These are phyloP conservation scores for Protosalanx chinensis DNA, from an alignment of 2,797 vertebrate genomes.

Conservation along the genomic window DNA sequence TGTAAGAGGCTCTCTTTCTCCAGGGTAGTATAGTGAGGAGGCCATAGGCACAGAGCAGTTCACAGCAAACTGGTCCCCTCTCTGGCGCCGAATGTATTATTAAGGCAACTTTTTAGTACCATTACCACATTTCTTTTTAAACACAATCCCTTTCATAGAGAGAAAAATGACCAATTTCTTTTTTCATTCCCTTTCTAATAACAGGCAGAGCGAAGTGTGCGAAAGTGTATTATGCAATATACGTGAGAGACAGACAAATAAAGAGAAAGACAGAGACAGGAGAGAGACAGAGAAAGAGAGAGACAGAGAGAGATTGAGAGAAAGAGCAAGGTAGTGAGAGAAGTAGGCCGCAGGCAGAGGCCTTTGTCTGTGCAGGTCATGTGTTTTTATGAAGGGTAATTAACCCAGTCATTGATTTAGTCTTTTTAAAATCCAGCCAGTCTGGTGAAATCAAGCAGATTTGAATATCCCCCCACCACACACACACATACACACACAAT, in stretches of 20 bases:
- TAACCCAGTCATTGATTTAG: conserved; percentile 61
- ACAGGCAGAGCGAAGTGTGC: too few species aligned
- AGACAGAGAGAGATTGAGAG: too few species aligned
- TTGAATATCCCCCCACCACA: conserved; percentile 15
- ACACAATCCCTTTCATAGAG: conserved; percentile 40
- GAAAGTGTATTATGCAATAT: too few species aligned
- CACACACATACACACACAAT: neutral
- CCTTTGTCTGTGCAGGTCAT: conserved; percentile 38
- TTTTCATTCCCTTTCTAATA: too few species aligned
- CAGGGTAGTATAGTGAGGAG: conserved; percentile 22
- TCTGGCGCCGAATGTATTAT: conserved; percentile 53
- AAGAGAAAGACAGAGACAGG: neutral
- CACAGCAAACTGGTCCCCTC: conserved; percentile 31
- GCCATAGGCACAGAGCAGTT: conserved; percentile 23
- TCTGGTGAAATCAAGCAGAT: conserved; percentile 49
- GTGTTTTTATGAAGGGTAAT: conserved; percentile 61
- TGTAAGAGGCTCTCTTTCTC: conserved; percentile 35
- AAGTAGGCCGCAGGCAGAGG: neutral
- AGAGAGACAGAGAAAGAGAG: neutral
- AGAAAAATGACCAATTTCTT: conserved; percentile 46
- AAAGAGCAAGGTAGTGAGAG: neutral
- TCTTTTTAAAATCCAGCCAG: conserved; percentile 56
- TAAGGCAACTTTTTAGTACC: conserved; percentile 41
- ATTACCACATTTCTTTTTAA: conserved; percentile 56
- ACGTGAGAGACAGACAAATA: too few species aligned